Evolutionary conservation across 2,797 vertebrate species (phyloP).

Genomic region (Labeo calbasu): DNA sequence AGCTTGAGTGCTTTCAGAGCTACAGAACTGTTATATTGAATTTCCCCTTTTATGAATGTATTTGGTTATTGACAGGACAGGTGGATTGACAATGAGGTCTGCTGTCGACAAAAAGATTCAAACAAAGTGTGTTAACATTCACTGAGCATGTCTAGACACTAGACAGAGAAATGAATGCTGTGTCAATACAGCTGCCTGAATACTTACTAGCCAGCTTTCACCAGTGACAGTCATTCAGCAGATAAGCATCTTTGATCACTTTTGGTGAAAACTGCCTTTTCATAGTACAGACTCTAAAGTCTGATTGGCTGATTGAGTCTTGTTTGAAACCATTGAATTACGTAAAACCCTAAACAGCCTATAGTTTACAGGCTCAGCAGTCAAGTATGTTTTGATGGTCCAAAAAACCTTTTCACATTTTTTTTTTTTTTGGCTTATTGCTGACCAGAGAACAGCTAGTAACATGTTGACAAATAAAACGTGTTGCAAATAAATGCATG

Average conservation of each 20-base stretch:
- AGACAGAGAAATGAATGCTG: slow-evolving; percentile 65
- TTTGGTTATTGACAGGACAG: background rate
- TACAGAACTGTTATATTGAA: background rate
- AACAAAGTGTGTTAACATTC: slow-evolving; percentile 43
- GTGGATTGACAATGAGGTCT: slow-evolving; percentile 4
- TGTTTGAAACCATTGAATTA: background rate
- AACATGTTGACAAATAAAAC: background rate
- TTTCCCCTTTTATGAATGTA: slow-evolving; percentile 1
- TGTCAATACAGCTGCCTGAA: slow-evolving; percentile 54
- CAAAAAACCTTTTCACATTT: no score
- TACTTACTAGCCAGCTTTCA: slow-evolving; percentile 41
- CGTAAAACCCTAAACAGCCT: background rate
- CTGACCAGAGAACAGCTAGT: slow-evolving; percentile 10
- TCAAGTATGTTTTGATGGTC: no score
- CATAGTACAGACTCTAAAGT: background rate
- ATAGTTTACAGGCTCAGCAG: background rate
- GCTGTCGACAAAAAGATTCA: slow-evolving; percentile 16
- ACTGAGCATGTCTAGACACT: slow-evolving; percentile 64
- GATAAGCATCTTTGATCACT: background rate
- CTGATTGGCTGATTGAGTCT: background rate
- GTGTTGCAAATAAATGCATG: background rate
- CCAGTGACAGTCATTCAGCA: background rate
- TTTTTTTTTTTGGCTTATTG: background rate
- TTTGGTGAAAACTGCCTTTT: slow-evolving; percentile 12
- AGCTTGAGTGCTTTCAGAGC: slow-evolving; percentile 63